Base-by-base conservation (phyloP, 2,113 vertebrate genomes). In the Myxocyprinus asiaticus region DNA sequence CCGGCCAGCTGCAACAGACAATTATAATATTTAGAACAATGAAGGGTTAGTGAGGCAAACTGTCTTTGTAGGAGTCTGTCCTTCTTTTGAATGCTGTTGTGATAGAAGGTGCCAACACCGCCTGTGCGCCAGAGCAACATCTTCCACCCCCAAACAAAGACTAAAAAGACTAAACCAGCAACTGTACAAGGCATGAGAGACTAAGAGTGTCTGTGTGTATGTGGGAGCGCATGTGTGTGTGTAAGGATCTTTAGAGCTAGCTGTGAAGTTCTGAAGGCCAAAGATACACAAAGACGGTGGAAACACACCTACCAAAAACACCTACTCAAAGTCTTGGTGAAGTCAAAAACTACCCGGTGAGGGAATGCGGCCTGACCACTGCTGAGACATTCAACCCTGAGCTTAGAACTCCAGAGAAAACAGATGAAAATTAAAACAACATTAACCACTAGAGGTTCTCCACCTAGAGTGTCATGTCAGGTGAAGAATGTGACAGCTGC, bases 251-350 rank as follows among this genome's bases (percentile, higher is more conserved):
- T 66, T 22, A 44, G 8, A 33, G 58, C 80, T 56, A 77, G 33
- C 74, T 77, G 58, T 51, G 62, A 65, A 33, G 8, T 80, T 71
- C 11, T 69, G 55, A 44, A 61, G 63, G 48, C 59, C 51, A 80
- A 59, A 47, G 75, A 71, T 64, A 61, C 61, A 66, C 22, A 59
- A 73, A 70, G 44, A 75, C 64, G 14, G 50, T 12, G 62, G 9
- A 66, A 65, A 55, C 4, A 45, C 65, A 61, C 42, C 48, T 51
- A 53, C 33, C 14, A 43, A 78, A 78, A 59, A 69, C 56, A 78
- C 47, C 45, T 14, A n/a, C 55, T 79, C 22, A 79, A 79, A 33
- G 67, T 70, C 45, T 70, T 63, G 76, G 14, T 22, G 47, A 45
- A 64, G 22, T 76, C 59, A 76, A 76, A 76, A 76, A 76, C 45